Conservation (phyloP, 2,888 invertebrate species). For the Buathra laborator region DNA sequence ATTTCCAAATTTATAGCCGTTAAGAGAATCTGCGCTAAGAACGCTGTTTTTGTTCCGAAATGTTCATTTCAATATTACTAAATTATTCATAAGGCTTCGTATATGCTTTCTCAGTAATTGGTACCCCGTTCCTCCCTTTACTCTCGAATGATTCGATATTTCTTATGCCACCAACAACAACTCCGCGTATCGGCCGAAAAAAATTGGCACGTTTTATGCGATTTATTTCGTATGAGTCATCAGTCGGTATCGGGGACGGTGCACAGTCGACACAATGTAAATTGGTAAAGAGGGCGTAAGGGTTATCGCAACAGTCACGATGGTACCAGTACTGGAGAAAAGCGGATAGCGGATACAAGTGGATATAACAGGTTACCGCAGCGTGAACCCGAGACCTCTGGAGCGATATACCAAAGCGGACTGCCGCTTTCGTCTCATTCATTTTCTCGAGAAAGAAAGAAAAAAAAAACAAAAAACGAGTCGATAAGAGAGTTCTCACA, state of each 20-base stretch:
- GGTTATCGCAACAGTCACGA: conserved; percentile 56
- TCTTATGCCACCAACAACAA: neutral
- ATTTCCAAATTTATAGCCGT: no score
- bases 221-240: neutral
- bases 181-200: neutral
- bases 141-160: neutral
- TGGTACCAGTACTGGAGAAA: conserved; percentile 58
- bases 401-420: conserved; percentile 17
- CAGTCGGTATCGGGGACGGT: conserved; percentile 16
- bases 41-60: no score
- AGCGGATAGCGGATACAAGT: conserved; percentile 27
- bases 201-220: neutral
- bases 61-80: no score
- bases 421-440: conserved; percentile 35
- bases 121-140: neutral
- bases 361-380: conserved; percentile 64
- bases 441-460: conserved; percentile 18
- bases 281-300: conserved; percentile 44
- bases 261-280: conserved; percentile 50
- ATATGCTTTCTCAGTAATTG: neutral
- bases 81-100: no score
- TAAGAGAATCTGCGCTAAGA: no score
- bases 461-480: conserved; percentile 33
- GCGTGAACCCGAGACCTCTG: conserved; percentile 62
- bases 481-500: conserved; percentile 52